Base-by-base conservation (phyloP, 37 sponge, comb jelly and placozoan species). In the Cladorhizidae sp. region DNA sequence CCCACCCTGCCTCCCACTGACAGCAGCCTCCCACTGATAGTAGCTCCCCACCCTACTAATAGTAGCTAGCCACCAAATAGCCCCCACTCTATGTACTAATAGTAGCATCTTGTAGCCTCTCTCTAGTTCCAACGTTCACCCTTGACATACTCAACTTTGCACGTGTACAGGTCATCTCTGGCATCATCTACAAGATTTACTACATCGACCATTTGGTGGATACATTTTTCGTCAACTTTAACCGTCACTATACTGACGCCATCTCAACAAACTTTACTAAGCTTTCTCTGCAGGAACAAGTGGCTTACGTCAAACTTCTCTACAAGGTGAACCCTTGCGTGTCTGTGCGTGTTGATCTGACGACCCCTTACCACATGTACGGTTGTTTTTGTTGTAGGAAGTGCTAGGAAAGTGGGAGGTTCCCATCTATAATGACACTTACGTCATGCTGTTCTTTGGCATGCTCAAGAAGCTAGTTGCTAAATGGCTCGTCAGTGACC, bases 391-490 rank as follows among this genome's bases (percentile, higher is more conserved):
- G 5, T 31, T 29, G 40, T 69, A 94, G 94, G 80, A 94, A 28
- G 88, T 94, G 1, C 51, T 94, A 6, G 91, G 89, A 23, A 59
- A 42, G 23, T 94, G 94, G 94, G 86, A 87, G 54, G 88, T 90
- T 20, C 94, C 94, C 50, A 81, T 94, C 41, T 79, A 74, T 63
- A 94, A 94, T 52, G 94, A 94, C 73, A 84, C 88, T 21, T 94
- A 90, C 73, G 94, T 94, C 25, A 94, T 94, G 94, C 57, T 94
- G 23, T 94, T 94, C 74, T 94, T 94, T 77, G 94, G 94, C 23
- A 55, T 94, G 56, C 73, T 94, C 49, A 90, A 94, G 91, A 87
- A 76, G 67, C 76, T 93, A 3, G 93, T 93, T 7, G 12, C 52
- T 29, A 78, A 70, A 40, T 89, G 72, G 52, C 82, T 94, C 2